A percentile compares a stretch with the other conserved stretches of the same genome.
phyloP scores from a whole-genome alignment of 1,140 invertebrate genomes.

The Drosophila equinoxialis region DNA sequence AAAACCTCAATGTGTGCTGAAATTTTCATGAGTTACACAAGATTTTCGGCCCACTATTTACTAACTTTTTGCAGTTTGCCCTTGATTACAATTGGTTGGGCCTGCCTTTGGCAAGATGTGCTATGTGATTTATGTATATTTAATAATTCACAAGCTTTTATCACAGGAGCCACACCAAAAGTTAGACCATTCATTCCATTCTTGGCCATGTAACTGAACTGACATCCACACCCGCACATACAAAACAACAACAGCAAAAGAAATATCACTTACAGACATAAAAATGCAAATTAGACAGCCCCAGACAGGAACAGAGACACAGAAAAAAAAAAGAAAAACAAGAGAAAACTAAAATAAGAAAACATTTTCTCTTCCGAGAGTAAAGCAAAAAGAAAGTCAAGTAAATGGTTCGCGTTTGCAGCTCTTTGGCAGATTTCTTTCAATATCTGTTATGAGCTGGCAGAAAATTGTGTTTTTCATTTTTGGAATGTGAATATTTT shows the following conservation, averaged over 20 bases:
- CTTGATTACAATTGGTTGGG: conserved; percentile 25
- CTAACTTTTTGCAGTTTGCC: conserved; percentile 14
- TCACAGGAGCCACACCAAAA: conserved; percentile 54
- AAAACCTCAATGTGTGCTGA: conserved; percentile 20
- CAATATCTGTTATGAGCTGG: background rate
- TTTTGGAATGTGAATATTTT: conserved; percentile 20
- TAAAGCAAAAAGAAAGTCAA: background rate
- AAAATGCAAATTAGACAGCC: conserved; percentile 68
- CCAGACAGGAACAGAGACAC: conserved; percentile 35
- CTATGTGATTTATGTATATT: conserved; percentile 72
- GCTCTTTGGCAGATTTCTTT: background rate
- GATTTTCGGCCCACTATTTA: background rate
- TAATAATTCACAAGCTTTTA: conserved; percentile 74
- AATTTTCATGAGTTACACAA: conserved; percentile 47
- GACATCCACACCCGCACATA: conserved; percentile 16
- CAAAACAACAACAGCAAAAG: conserved; percentile 12
- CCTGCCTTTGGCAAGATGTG: conserved; percentile 10
- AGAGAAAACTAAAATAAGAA: conserved; percentile 4
- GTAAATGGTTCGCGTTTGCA: conserved; percentile 10
- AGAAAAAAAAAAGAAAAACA: conserved; percentile 18
- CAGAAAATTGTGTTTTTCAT: conserved; percentile 22
- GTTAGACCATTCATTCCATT: conserved; percentile 27
- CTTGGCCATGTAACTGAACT: conserved; percentile 46
- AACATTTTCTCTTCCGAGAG: background rate
- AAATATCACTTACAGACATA: conserved; percentile 62